These are phyloP conservation scores for Pogoniulus pusillus DNA, from an alignment of 2,797 vertebrate genomes.

Conservation along the genomic window DNA sequence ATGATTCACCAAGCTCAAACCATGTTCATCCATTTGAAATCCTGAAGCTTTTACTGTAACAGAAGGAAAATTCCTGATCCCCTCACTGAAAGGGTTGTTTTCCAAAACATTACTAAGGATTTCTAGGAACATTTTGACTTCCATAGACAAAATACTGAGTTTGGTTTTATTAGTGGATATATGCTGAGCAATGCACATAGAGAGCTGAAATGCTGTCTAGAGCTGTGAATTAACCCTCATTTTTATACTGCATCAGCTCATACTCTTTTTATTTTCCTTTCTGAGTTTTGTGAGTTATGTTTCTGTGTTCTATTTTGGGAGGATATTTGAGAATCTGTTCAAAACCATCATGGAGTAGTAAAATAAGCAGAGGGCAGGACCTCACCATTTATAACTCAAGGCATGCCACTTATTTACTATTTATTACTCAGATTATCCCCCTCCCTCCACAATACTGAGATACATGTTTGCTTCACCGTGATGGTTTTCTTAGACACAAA, in stretches of 20 bases:
- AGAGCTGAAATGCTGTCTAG: neutral
- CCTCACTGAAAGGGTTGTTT: neutral
- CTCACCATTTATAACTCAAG: constrained; percentile 18
- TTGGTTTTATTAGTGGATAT: constrained; percentile 9
- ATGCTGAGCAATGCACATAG: neutral
- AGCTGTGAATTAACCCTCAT: neutral
- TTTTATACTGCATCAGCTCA: neutral
- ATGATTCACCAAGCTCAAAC: constrained; percentile 56
- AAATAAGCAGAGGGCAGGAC: constrained; percentile 19
- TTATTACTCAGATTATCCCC: neutral
- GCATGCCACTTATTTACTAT: neutral
- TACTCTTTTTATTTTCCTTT: neutral
- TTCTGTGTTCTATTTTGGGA: constrained; percentile 9
- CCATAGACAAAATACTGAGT: neutral
- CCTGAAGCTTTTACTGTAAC: constrained; percentile 49
- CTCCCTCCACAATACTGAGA: neutral
- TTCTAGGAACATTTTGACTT: constrained; percentile 20
- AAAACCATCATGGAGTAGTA: neutral
- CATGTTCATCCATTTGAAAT: constrained; percentile 55
- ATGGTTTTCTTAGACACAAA: neutral
- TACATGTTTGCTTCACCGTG: neutral
- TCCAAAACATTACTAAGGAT: constrained; percentile 8
- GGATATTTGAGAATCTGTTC: neutral
- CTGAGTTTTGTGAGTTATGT: neutral
- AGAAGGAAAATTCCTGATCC: constrained; percentile 43